phyloP scores from a whole-genome alignment of 2,888 invertebrate genomes.

The Cepaea hortensis region DNA sequence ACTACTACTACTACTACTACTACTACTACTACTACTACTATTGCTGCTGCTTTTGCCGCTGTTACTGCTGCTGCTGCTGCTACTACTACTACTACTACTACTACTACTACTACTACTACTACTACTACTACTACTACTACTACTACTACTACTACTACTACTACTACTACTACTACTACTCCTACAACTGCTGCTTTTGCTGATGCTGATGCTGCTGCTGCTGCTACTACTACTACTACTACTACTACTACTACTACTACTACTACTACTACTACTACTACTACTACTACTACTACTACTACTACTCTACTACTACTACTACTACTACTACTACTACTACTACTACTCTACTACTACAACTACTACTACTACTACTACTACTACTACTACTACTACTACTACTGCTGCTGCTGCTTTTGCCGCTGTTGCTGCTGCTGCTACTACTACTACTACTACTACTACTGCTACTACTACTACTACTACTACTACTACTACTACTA shows the following conservation, averaged over 20 bases:
- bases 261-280: conserved; percentile 17
- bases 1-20: background rate
- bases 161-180: conserved; percentile 41
- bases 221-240: conserved; percentile 19
- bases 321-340: conserved; percentile 27
- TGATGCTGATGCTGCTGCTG: too few species aligned
- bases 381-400: conserved; percentile 34
- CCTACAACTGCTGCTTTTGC: too few species aligned
- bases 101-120: conserved; percentile 47
- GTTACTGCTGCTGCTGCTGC: conserved; percentile 10
- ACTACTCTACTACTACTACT: background rate
- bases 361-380: conserved; percentile 29
- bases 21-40: background rate
- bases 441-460: conserved; percentile 32
- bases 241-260: conserved; percentile 12
- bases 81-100: conserved; percentile 35
- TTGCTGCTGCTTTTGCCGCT: background rate
- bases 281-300: conserved; percentile 20
- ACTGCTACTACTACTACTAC: conserved; percentile 31
- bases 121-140: conserved; percentile 36
- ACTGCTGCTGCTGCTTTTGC: conserved; percentile 21
- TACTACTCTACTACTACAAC: conserved; percentile 28
- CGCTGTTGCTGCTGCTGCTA: conserved; percentile 12
- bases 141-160: conserved; percentile 50
- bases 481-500: conserved; percentile 42